phyloP scores from a whole-genome alignment of 2,113 vertebrate genomes.

The Prunella fulvescens region DNA sequence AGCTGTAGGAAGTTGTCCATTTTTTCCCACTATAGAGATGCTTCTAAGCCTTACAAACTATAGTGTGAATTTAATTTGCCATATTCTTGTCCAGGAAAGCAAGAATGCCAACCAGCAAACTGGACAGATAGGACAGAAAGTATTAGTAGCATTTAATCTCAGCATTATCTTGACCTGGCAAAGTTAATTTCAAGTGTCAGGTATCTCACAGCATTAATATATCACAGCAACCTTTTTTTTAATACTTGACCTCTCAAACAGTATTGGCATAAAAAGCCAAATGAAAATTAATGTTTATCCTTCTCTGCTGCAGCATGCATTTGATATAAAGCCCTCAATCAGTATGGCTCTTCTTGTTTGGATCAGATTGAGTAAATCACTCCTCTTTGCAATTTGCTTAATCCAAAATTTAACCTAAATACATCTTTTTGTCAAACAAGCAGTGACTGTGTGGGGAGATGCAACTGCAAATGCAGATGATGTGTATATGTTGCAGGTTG shows the following conservation, averaged over 20 bases:
- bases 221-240: background rate
- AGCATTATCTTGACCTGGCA: background rate
- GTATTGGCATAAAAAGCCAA: background rate
- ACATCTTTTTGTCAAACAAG: background rate
- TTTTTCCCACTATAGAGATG: background rate
- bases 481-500: background rate
- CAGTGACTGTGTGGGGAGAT: background rate
- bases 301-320: background rate
- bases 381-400: background rate
- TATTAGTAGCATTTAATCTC: background rate
- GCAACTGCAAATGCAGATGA: background rate
- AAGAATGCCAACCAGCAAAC: background rate
- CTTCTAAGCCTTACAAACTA: background rate
- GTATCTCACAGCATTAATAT: background rate
- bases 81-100: background rate
- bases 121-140: background rate
- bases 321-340: background rate
- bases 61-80: background rate
- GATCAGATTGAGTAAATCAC: background rate
- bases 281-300: background rate
- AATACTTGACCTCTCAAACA: background rate
- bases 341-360: background rate
- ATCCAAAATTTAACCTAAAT: background rate
- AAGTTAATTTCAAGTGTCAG: background rate
- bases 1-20: background rate